Conservation (phyloP, 2,888 invertebrate species). For the Oxycera nigricornis region DNA sequence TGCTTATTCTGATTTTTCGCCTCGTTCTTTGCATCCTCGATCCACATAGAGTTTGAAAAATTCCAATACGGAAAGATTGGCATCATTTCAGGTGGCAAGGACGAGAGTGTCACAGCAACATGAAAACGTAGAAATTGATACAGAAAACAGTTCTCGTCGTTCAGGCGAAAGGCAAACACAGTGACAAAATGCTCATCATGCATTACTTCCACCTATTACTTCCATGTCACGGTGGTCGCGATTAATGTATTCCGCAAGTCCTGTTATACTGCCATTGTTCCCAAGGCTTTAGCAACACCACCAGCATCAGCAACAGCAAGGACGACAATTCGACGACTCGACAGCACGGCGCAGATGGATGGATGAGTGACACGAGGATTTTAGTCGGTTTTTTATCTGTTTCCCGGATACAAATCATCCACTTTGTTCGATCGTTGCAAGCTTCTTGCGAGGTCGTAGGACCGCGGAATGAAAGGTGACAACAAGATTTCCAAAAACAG, state of each 20-base stretch:
- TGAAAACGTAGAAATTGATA: not conserved
- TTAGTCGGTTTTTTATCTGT: slow-evolving; percentile 13
- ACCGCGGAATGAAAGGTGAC: not conserved
- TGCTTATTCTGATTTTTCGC: not conserved
- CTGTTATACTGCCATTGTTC: not conserved
- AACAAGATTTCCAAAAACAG: not conserved
- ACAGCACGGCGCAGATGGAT: not conserved
- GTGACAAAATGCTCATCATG: not conserved
- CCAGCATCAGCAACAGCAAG: not conserved
- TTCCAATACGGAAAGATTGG: slow-evolving; percentile 5
- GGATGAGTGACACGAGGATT: slow-evolving; percentile 16
- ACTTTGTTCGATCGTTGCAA: slow-evolving; percentile 8
- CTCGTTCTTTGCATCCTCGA: not conserved
- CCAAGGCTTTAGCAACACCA: not conserved
- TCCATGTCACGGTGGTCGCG: slow-evolving; percentile 9
- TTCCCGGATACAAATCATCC: slow-evolving; percentile 14
- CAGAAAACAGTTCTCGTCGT: not conserved
- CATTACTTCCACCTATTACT: slow-evolving; percentile 2
- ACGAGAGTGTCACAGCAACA: not conserved
- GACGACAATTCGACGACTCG: not conserved
- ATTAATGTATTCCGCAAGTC: not conserved
- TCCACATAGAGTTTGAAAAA: not conserved
- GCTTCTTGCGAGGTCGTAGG: not conserved
- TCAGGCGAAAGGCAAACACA: not conserved
- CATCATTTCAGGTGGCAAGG: not conserved